Evolutionary conservation across 2,888 invertebrate genomes (phyloP).

Genomic region (Gastrophysa polygoni): DNA sequence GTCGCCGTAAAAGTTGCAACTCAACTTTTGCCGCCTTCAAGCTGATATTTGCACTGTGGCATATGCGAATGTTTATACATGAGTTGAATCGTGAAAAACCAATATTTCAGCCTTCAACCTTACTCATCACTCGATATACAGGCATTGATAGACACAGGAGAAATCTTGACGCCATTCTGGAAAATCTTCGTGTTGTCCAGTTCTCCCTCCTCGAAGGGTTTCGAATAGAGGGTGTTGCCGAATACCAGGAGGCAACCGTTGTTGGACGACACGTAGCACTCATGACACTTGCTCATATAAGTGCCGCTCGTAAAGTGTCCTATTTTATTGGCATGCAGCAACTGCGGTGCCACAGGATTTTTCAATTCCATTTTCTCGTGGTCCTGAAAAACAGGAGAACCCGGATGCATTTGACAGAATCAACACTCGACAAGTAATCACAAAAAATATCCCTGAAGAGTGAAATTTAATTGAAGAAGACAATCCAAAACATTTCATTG

Average conservation of each 20-base stretch:
- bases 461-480: too few relatives aligned
- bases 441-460: too few relatives aligned
- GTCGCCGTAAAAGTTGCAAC: too few relatives aligned
- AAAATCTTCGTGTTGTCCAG: conserved; percentile 56
- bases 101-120: conserved; percentile 43
- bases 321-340: conserved; percentile 53
- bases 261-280: conserved; percentile 61
- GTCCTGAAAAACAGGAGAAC: conserved; percentile 33
- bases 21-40: too few relatives aligned
- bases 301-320: conserved; percentile 62
- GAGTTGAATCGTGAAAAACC: too few relatives aligned
- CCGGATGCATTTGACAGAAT: too few relatives aligned
- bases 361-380: conserved; percentile 31
- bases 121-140: conserved; percentile 63
- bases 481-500: too few relatives aligned
- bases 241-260: conserved; percentile 62
- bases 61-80: too few relatives aligned
- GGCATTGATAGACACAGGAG: conserved; percentile 57
- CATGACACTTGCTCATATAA: conserved; percentile 60
- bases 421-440: too few relatives aligned
- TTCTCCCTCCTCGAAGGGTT: conserved; percentile 48
- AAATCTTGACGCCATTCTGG: conserved; percentile 61
- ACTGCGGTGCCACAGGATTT: conserved; percentile 50
- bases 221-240: conserved; percentile 60
- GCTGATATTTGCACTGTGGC: too few relatives aligned